Percentiles rank a stretch among this genome's conserved stretches.
Evolutionary conservation across 2,113 vertebrate genomes (phyloP).

Genomic region (Sminthopsis crassicaudata): DNA sequence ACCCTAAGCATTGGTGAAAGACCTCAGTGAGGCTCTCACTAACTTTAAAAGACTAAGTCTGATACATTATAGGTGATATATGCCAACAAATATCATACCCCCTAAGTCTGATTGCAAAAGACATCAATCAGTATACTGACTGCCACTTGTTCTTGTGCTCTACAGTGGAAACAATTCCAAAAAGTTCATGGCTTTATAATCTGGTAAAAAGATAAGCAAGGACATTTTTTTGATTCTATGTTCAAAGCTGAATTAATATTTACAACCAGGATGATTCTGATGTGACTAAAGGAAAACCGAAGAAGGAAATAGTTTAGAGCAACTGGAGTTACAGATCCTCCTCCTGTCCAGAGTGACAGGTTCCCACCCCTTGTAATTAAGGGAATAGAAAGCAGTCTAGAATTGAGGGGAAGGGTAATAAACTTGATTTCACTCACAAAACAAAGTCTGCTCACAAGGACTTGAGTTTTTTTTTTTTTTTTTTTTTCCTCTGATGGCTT

Average conservation of each 20-base stretch:
- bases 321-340: background rate
- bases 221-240: slow-evolving; percentile 17
- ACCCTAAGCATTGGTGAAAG: slow-evolving; percentile 16
- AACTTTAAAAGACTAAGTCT: slow-evolving; percentile 9
- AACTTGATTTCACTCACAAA: background rate
- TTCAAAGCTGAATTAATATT: slow-evolving; percentile 33
- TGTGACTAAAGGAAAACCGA: slow-evolving; percentile 35
- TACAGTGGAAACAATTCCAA: slow-evolving; percentile 32
- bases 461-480: slow-evolving; percentile 10
- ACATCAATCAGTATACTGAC: slow-evolving; percentile 39
- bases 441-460: slow-evolving; percentile 27
- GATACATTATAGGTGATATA: slow-evolving; percentile 12
- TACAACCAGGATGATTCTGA: slow-evolving; percentile 22
- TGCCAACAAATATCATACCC: slow-evolving; percentile 26
- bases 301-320: slow-evolving; percentile 35
- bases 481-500: background rate
- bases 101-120: background rate
- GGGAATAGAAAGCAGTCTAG: background rate
- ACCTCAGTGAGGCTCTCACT: background rate
- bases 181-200: slow-evolving; percentile 33
- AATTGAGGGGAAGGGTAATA: slow-evolving; percentile 26
- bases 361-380: slow-evolving; percentile 7
- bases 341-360: slow-evolving; percentile 24
- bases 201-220: slow-evolving; percentile 34
- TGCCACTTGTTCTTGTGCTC: background rate